phyloP scores from a whole-genome alignment of 2,113 vertebrate genomes.

The Narcine bancroftii region DNA sequence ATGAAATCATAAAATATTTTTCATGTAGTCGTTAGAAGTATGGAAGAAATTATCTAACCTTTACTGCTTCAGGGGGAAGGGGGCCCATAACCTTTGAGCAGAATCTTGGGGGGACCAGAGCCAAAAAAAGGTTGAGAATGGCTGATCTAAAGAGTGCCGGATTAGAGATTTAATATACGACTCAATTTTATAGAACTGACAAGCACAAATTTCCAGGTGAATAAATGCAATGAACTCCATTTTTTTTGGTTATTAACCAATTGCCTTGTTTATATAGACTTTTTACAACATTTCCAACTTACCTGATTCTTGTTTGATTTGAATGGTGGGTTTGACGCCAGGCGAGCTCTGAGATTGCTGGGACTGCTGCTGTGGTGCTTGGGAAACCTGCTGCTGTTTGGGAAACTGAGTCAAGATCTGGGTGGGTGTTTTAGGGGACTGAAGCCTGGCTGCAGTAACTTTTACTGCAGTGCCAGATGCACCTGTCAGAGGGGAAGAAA shows the following conservation, averaged over 20 bases:
- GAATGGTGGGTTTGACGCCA: conserved; percentile 85
- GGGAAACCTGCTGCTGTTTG: conserved; percentile 67
- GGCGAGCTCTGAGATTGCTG: conserved; percentile 61
- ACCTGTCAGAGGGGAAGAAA: conserved; percentile 50
- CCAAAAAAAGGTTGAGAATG: too few relatives aligned
- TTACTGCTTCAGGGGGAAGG: too few relatives aligned
- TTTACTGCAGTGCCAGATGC: conserved; percentile 78
- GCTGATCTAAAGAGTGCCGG: too few relatives aligned
- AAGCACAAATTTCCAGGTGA: background rate
- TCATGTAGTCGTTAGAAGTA: too few relatives aligned
- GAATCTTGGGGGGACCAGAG: too few relatives aligned
- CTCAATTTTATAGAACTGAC: background rate
- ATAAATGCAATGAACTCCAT: background rate
- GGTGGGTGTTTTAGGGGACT: conserved; percentile 83
- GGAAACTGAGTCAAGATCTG: conserved; percentile 92
- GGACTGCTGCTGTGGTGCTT: conserved; percentile 53
- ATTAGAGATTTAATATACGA: too few relatives aligned
- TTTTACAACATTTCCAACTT: conserved; percentile 41
- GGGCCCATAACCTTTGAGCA: too few relatives aligned
- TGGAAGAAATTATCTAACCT: too few relatives aligned
- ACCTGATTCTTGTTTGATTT: conserved; percentile 98
- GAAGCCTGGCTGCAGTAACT: conserved; percentile 76
- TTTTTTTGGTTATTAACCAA: background rate
- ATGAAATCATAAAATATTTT: too few relatives aligned
- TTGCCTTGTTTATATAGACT: background rate